Evolutionary conservation across 2,797 vertebrate genomes (phyloP).

Genomic region (Phaenicophaeus curvirostris): DNA sequence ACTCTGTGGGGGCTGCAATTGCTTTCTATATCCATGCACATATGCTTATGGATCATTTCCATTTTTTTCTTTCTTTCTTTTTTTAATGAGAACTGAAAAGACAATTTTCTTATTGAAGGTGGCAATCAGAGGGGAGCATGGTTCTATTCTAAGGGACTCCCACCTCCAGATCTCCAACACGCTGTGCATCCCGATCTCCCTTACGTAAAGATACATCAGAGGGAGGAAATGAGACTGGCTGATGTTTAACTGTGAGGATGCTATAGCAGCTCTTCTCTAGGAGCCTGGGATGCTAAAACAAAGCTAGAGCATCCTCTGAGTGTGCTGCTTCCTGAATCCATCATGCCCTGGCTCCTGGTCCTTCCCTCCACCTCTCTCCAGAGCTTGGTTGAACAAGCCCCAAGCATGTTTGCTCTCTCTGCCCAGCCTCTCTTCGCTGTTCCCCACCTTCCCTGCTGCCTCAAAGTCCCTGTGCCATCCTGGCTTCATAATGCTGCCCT

Average conservation of each 20-base stretch:
- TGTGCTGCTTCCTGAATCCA: background rate
- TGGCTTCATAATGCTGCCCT: background rate
- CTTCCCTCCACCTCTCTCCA: background rate
- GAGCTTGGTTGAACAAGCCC: background rate
- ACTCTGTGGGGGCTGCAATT: conserved; percentile 45
- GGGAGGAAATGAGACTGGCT: background rate
- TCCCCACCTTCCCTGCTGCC: background rate
- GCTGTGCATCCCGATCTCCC: background rate
- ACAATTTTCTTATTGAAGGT: conserved; percentile 47
- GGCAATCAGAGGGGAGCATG: conserved; percentile 9
- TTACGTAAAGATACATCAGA: conserved; percentile 29
- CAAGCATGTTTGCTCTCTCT: background rate
- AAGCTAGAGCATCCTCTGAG: background rate
- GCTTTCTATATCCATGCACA: conserved; percentile 35
- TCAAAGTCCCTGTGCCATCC: background rate
- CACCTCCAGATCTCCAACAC: conserved; percentile 34
- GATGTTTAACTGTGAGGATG: conserved; percentile 3
- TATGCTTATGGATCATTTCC: background rate
- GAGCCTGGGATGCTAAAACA: background rate
- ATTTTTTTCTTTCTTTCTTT: background rate
- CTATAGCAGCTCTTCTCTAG: background rate
- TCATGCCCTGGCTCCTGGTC: background rate
- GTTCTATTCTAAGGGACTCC: conserved; percentile 32
- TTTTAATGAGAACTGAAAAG: conserved; percentile 28
- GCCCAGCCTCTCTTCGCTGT: background rate